Evolutionary conservation across 1,140 invertebrate genomes (phyloP).

Genomic region (Drosophila prosaltans): DNA sequence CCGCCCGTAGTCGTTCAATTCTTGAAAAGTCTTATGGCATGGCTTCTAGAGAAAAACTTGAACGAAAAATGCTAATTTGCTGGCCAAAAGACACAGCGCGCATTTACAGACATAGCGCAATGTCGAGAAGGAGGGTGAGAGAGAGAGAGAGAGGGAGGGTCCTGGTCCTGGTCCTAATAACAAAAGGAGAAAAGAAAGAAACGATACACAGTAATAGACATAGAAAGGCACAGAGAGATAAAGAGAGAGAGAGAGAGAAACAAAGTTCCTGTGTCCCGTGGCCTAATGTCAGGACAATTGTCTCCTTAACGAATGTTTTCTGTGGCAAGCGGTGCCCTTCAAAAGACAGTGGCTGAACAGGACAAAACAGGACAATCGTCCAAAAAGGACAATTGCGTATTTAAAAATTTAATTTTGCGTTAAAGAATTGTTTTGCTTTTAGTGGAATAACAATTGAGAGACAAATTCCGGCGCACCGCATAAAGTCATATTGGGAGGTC

Average conservation of each 20-base stretch:
- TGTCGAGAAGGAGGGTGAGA: background rate
- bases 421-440: constrained; percentile 64
- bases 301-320: constrained; percentile 59
- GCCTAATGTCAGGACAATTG: constrained; percentile 52
- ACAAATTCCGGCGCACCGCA: constrained; percentile 61
- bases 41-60: constrained; percentile 56
- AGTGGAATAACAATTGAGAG: constrained; percentile 44
- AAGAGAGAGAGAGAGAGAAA: background rate
- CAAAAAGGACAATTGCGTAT: constrained; percentile 79
- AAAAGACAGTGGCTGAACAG: constrained; percentile 56
- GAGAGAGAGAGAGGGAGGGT: no score
- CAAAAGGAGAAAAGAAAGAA: constrained; percentile 1
- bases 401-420: constrained; percentile 74
- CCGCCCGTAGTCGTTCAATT: constrained; percentile 5
- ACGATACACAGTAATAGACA: constrained; percentile 1
- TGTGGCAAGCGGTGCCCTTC: constrained; percentile 56
- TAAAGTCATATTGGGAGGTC: constrained; percentile 78
- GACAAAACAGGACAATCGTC: constrained; percentile 35
- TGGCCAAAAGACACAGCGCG: constrained; percentile 7
- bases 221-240: background rate
- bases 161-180: background rate
- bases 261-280: background rate
- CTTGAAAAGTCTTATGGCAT: constrained; percentile 34
- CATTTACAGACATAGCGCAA: background rate
- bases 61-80: constrained; percentile 65